Base-by-base conservation (phyloP, 2,113 vertebrate species). In the Pedionomus torquatus region DNA sequence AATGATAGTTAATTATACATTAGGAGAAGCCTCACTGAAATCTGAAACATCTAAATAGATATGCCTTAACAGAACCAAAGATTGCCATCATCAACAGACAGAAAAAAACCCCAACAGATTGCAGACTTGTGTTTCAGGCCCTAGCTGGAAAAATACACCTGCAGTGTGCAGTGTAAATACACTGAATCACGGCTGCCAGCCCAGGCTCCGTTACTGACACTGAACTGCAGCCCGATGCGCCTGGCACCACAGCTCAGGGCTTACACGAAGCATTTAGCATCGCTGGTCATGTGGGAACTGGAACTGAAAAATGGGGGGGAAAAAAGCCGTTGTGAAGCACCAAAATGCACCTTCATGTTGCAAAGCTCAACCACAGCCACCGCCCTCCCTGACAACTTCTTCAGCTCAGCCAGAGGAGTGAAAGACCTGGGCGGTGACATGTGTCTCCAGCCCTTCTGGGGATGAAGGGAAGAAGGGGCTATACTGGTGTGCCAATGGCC, bases 111-210 rank as follows among this genome's bases (percentile, higher is more conserved):
- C 39, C 7, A 20, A 11, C 10, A 93, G 80, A 88, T 5, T 76
- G 91, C 93, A 92, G 91, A 35, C 25, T 41, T 15, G 46, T 37
- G 57, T 66, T 64, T 79, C 61, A 72, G 96, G 94, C 87, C 41
- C 65, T 35, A 37, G 66, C 83, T 60, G 54, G 83, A 71, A 37
- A 89, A 82, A 93, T 18, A 14, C 69, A 93, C 94, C 95, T 97
- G 93, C 96, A 94, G 90, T 37, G n/a, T 74, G 76, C 63, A 33
- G 88, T 8, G 74, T 55, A 82, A 94, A 44, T 15, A 55, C 54
- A 64, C 48, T 55, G 60, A 52, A 57, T 44, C 69, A 48, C 54
- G 16, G 84, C 39, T 61, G 75, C 30, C 8, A 65, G 83, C 39
- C 51, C 70, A 37, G 75, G 77, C 66, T 8, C 58, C 30, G 31